These are phyloP conservation scores for Pedicia rivosa DNA, from an alignment of 2,888 invertebrate genomes.

Conservation along the genomic window DNA sequence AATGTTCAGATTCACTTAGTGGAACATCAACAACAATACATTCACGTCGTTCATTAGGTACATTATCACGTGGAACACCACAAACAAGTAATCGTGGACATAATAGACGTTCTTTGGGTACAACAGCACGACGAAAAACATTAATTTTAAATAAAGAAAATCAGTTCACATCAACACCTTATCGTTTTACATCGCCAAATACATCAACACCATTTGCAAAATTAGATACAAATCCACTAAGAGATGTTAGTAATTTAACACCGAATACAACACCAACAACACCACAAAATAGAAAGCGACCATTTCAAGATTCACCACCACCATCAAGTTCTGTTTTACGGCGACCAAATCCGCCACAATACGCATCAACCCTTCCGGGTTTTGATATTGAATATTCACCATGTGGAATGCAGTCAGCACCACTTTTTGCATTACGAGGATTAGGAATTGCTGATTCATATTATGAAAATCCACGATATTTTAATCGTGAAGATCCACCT, in stretches of 20 bases:
- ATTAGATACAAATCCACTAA: constrained; percentile 8
- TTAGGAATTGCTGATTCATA: constrained; percentile 25
- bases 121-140: background rate
- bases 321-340: background rate
- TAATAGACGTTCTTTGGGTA: background rate
- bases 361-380: constrained; percentile 26
- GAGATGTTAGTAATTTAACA: constrained; percentile 11
- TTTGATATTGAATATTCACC: constrained; percentile 30
- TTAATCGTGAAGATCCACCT: constrained; percentile 13
- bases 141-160: constrained; percentile 20
- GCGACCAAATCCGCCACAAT: constrained; percentile 12
- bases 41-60: constrained; percentile 4
- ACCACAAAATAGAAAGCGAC: background rate
- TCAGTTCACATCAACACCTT: constrained; percentile 24
- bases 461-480: constrained; percentile 28
- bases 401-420: constrained; percentile 22
- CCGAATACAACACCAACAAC: constrained; percentile 11
- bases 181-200: constrained; percentile 10
- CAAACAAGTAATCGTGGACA: background rate
- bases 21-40: constrained; percentile 10
- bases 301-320: background rate
- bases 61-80: background rate
- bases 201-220: constrained; percentile 1
- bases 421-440: constrained; percentile 25
- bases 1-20: background rate